phyloP scores from a whole-genome alignment of 2,888 invertebrate species.

The Phrixothrix hirtus region DNA sequence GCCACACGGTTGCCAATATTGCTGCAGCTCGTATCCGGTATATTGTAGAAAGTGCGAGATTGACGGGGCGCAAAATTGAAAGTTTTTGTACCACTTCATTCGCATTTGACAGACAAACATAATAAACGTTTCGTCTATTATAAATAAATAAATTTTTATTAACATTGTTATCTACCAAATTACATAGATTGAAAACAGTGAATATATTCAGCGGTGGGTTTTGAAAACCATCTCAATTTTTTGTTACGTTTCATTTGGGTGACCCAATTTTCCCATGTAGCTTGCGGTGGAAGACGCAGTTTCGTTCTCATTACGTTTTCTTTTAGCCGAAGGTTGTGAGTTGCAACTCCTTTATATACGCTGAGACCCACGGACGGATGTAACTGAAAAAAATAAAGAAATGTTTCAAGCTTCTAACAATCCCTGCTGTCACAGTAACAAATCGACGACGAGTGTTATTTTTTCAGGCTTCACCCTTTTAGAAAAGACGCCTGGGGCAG shows the following conservation, averaged over 20 bases:
- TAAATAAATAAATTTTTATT: slow-evolving; percentile 14
- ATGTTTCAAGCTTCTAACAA: slow-evolving; percentile 1
- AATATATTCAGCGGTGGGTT: slow-evolving; percentile 9
- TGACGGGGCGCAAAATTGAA: slow-evolving; percentile 45
- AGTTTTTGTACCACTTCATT: slow-evolving; percentile 37
- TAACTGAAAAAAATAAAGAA: slow-evolving; percentile 40
- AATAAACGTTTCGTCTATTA: neutral
- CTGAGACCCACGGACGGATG: slow-evolving; percentile 39
- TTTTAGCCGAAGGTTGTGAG: slow-evolving; percentile 44
- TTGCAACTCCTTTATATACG: slow-evolving; percentile 40
- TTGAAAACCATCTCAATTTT: slow-evolving; percentile 33
- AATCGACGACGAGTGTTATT: slow-evolving; percentile 21
- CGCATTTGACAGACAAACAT: slow-evolving; percentile 24
- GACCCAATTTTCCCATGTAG: slow-evolving; percentile 40
- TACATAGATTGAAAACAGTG: slow-evolving; percentile 8
- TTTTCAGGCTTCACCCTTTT: slow-evolving; percentile 15
- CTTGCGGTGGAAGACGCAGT: slow-evolving; percentile 37
- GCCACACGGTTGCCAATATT: slow-evolving; percentile 42
- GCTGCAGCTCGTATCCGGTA: slow-evolving; percentile 42
- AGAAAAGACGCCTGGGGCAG: slow-evolving; percentile 6
- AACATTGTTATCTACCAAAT: slow-evolving; percentile 1
- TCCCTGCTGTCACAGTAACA: slow-evolving; percentile 18
- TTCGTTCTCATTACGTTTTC: slow-evolving; percentile 43
- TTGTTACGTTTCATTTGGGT: slow-evolving; percentile 39
- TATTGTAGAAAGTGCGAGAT: slow-evolving; percentile 40